Evolutionary conservation across 2,113 vertebrate genomes (phyloP), one percentile per base, ranked within the genome.

Genomic region (Furnarius figulus): DNA sequence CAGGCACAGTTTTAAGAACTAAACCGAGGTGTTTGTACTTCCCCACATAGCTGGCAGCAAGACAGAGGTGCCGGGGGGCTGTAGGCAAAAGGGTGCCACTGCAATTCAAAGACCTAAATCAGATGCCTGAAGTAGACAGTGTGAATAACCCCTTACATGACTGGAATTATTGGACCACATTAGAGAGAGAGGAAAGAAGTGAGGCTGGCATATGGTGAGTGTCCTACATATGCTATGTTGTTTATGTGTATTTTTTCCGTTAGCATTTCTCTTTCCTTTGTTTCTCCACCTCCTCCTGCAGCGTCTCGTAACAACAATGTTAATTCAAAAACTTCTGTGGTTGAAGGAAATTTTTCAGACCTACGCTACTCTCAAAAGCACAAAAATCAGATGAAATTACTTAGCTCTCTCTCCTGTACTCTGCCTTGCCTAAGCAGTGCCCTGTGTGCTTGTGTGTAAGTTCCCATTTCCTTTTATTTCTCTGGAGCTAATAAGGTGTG

Each of bases 251-350:
- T 47, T 92, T 96, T 94, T 92, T 96, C 90, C 61, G 33, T 89
- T 96, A 96, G 83, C 68, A 79, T 96, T 96, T 96, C 90, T 94
- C 79, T 86, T 96, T 91, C 74, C 42, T 87, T 96, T 96, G 85
- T 86, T 93, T 66, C 80, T 92, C 89, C 88, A 89, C 93, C 91
- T 94, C 91, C 91, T 95, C 62, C 56, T 85, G 56, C 89, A 78
- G 80, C 42, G 58, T 82, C 47, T 87, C 40, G 28, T 75, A 87
- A 93, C 5, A 17, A 80, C 39, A 75, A 90, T 52, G 70, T 91
- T 85, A 93, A 92, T 95, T 92, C 76, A 92, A 76, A 94, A 90
- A 78, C 35, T 70, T 88, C 31, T 84, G 93, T 3, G 23, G 76
- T 39, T 4, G 3, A 88, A 93, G 31, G 63, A 86, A 94, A 90